These are phyloP conservation scores for Donacobius atricapilla DNA, from an alignment of 2,113 vertebrate genomes.

Conservation along the genomic window DNA sequence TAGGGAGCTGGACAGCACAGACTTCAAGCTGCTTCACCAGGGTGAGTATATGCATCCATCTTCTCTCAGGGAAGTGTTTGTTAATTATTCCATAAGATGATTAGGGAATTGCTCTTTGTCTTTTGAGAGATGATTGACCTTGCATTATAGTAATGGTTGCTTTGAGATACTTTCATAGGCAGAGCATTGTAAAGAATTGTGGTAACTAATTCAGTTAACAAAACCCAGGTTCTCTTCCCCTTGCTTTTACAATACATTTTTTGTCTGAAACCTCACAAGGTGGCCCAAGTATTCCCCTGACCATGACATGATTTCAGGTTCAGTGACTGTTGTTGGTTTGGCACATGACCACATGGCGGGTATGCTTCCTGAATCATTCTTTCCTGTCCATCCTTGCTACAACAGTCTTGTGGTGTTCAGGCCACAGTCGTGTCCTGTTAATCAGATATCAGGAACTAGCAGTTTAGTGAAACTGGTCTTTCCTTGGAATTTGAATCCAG, in stretches of 20 bases:
- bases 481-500: neutral
- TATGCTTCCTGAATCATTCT: neutral
- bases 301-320: neutral
- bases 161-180: neutral
- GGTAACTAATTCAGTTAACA: neutral
- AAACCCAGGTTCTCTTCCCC: neutral
- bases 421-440: neutral
- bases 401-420: neutral
- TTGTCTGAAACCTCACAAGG: neutral
- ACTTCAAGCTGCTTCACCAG: conserved; percentile 88
- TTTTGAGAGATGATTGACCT: neutral
- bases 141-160: neutral
- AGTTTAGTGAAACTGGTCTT: neutral
- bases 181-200: neutral
- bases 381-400: neutral
- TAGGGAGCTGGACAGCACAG: conserved; percentile 80
- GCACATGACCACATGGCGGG: neutral
- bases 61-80: neutral
- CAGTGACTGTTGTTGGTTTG: neutral
- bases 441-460: neutral
- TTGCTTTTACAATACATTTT: neutral
- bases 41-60: conserved; percentile 68
- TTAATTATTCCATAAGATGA: neutral
- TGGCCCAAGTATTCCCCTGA: neutral
- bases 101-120: neutral